A percentile compares a stretch with the other conserved stretches of the same genome.
Conservation (phyloP, 2,888 invertebrate species). For the Drosophila gaucha region DNA sequence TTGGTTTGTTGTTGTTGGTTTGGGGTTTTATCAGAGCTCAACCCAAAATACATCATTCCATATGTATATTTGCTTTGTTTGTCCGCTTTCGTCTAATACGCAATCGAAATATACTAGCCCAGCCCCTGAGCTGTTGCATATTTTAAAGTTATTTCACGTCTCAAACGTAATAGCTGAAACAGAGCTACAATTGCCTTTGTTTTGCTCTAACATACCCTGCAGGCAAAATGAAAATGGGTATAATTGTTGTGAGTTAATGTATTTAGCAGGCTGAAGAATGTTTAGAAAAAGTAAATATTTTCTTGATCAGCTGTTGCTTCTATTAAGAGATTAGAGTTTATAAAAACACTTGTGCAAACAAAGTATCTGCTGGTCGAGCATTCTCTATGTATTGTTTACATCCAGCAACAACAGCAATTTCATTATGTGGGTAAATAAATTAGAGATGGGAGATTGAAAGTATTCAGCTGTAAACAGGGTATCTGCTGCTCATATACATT, state of each 20-base stretch:
- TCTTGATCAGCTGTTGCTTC: not conserved
- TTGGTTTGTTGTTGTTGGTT: constrained; percentile 73
- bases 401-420: too few species aligned
- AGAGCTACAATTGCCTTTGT: constrained; percentile 21
- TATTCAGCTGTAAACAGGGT: not conserved
- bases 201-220: constrained; percentile 12
- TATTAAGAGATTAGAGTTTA: not conserved
- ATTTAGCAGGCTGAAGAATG: not conserved
- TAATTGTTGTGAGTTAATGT: not conserved
- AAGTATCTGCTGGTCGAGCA: not conserved
- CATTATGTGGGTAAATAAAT: not conserved
- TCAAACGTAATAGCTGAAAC: constrained; percentile 6
- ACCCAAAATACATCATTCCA: constrained; percentile 47
- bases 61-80: constrained; percentile 70
- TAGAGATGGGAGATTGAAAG: not conserved
- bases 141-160: constrained; percentile 44
- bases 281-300: not conserved
- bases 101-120: constrained; percentile 34
- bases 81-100: constrained; percentile 33
- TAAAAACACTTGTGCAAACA: not conserved
- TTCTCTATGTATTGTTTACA: too few species aligned
- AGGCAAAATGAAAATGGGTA: not conserved
- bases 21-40: constrained; percentile 62
- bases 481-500: not conserved
- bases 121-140: constrained; percentile 28